Conservation (phyloP, 2,797 vertebrate species). For the Meriones psammophilus region DNA sequence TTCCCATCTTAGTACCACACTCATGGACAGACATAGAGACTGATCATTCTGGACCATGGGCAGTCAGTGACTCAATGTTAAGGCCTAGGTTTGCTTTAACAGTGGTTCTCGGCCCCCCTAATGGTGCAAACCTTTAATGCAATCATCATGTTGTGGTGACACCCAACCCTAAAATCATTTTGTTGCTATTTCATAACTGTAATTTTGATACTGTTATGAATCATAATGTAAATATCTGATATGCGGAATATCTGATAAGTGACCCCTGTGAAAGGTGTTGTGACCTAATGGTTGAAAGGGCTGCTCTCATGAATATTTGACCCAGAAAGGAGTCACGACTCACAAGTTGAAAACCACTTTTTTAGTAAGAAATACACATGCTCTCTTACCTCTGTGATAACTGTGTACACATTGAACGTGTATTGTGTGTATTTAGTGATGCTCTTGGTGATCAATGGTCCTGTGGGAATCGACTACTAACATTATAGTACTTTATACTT, state of each 20-base stretch:
- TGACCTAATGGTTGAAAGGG: too few species aligned
- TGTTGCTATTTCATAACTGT: not conserved
- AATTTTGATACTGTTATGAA: not conserved
- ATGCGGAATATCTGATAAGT: too few species aligned
- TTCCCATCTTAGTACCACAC: rapidly evolving
- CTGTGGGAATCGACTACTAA: not conserved
- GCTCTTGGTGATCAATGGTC: not conserved
- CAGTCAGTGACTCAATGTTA: not conserved
- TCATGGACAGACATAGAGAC: not conserved
- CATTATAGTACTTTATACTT: not conserved
- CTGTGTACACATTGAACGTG: not conserved
- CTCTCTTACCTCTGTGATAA: not conserved
- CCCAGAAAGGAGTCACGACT: not conserved
- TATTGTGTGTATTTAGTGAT: not conserved
- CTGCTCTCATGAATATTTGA: too few species aligned
- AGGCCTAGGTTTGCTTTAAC: not conserved
- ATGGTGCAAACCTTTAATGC: not conserved
- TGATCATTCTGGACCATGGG: not conserved
- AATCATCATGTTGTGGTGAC: not conserved
- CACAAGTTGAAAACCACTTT: not conserved
- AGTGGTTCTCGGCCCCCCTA: not conserved
- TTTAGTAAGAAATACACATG: not conserved
- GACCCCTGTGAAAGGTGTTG: too few species aligned
- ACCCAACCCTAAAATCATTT: not conserved
- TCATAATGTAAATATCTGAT: not conserved